Base-by-base conservation (phyloP, 2,113 vertebrate species). In the Vulpes lagopus region DNA sequence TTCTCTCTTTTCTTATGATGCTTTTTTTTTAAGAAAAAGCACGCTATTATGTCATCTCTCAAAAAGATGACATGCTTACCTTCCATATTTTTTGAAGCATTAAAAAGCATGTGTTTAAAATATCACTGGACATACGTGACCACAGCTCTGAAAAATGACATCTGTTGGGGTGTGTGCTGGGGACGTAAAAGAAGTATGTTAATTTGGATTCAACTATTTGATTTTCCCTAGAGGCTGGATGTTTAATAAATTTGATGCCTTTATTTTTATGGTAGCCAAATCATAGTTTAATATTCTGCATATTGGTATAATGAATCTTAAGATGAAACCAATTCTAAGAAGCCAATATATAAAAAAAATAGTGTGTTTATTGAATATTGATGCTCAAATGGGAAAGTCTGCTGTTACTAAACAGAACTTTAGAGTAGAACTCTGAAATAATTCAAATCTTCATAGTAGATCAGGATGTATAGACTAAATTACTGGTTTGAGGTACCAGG, bases 31-130 rank as follows among this genome's bases (percentile, higher is more conserved):
- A 35, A 80, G 62, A 62, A 27, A 27, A 76, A 11, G 12, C 30
- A 81, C 1, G 12, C 9, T 49, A 1, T 62, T 82, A 67, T 25
- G 65, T 65, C 60, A 8, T 65, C 73, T 53, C 38, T 82, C 67
- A 76, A 49, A 95, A 81, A 43, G 16, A 60, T 11, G 16, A 5
- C 3, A 30, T 57, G 27, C 25, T 74, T 32, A 27, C 60, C 8
- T 81, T 76, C 22, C 6, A 2, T 51, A 16, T 57, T 80, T 65
- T 84, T 30, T 38, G 53, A 83, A 85, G 65, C 17, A 59, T 85
- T 89, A 67, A 69, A 49, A 82, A 78, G 8, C 12, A 20, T 17
- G 91, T 82, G 32, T 91, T 69, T 89, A 73, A 97, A 96, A 84
- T 93, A 76, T 67, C 32, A 1, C 5, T 84, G 69, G 67, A 62